Conservation (phyloP, 1,140 invertebrate genomes). For the Mesaphorura yosii region DNA sequence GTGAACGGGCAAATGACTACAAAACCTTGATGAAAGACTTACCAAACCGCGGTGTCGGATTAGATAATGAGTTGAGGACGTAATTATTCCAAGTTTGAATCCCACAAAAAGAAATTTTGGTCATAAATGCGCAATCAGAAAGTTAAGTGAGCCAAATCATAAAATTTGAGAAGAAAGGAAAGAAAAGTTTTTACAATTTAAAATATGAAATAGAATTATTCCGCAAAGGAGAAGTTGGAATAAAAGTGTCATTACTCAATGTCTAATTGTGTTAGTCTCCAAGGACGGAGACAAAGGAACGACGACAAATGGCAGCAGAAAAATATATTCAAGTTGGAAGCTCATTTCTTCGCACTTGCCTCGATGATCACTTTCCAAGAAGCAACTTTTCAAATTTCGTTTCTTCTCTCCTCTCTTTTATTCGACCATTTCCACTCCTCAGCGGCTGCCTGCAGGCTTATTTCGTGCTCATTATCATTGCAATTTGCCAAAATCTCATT, state of each 20-base stretch:
- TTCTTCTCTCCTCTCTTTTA: too few species aligned
- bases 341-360: conserved; percentile 30
- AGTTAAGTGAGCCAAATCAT: too few species aligned
- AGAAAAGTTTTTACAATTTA: conserved; percentile 9
- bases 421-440: conserved; percentile 21
- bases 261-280: conserved; percentile 30
- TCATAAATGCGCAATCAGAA: too few species aligned
- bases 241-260: conserved; percentile 28
- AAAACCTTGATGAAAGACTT: too few species aligned
- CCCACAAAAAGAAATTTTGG: too few species aligned
- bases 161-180: too few species aligned
- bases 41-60: too few species aligned
- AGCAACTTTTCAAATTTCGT: not conserved
- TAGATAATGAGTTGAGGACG: too few species aligned
- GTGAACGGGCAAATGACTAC: too few species aligned
- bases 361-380: not conserved
- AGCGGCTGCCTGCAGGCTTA: not conserved
- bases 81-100: too few species aligned
- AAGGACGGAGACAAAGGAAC: conserved; percentile 26
- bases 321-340: conserved; percentile 29
- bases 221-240: conserved; percentile 18
- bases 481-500: too few species aligned
- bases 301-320: conserved; percentile 26
- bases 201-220: conserved; percentile 11
- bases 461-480: too few species aligned